Percentiles rank a stretch among this genome's conserved stretches.
phyloP scores from a whole-genome alignment of 2,888 invertebrate genomes.

The Drosophila affinis region DNA sequence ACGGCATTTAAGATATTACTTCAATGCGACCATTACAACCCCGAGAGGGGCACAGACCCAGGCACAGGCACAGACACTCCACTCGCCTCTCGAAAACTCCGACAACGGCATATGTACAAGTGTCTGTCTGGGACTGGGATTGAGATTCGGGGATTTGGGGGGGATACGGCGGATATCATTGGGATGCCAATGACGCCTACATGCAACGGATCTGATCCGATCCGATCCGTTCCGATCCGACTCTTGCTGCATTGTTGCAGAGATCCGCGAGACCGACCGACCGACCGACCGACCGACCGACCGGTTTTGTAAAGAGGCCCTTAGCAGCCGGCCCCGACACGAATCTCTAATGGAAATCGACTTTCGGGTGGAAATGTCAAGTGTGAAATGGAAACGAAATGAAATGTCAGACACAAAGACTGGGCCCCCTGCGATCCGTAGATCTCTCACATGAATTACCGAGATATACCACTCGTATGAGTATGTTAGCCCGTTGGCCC shows the following conservation, averaged over 20 bases:
- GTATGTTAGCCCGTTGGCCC: no score
- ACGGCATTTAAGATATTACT: slow-evolving; percentile 57
- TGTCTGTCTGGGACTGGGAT: slow-evolving; percentile 33
- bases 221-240: not conserved
- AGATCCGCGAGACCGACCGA: slow-evolving; percentile 50
- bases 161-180: not conserved
- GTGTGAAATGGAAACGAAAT: slow-evolving; percentile 64
- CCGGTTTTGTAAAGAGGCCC: slow-evolving; percentile 69
- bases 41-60: no score
- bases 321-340: slow-evolving; percentile 42
- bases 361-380: slow-evolving; percentile 62
- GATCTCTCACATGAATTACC: slow-evolving; percentile 1
- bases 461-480: not conserved
- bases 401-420: slow-evolving; percentile 58
- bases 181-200: slow-evolving; percentile 43
- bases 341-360: slow-evolving; percentile 17
- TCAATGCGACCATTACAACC: not conserved
- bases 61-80: slow-evolving; percentile 1
- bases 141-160: slow-evolving; percentile 13
- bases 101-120: slow-evolving; percentile 49
- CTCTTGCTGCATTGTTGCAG: slow-evolving; percentile 20
- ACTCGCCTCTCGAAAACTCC: slow-evolving; percentile 40
- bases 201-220: slow-evolving; percentile 20
- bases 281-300: slow-evolving; percentile 60
- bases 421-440: not conserved